phyloP scores from a whole-genome alignment of 2,113 vertebrate genomes.

The Varanus salvator region DNA sequence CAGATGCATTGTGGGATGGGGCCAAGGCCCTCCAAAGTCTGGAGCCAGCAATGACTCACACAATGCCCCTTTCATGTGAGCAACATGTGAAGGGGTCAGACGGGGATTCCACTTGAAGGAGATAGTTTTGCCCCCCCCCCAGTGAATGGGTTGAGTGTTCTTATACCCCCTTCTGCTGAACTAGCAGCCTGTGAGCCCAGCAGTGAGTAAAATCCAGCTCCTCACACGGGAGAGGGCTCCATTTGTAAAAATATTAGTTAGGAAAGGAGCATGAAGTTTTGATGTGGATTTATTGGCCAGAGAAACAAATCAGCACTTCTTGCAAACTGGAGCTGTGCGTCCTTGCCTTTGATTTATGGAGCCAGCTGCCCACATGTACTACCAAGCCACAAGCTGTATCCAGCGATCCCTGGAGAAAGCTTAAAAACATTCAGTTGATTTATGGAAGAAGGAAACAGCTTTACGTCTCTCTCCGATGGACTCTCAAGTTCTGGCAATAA shows the following conservation, averaged over 20 bases:
- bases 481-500: background rate
- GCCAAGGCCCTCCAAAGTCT: no score
- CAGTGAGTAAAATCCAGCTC: background rate
- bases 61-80: no score
- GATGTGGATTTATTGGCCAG: constrained; percentile 47
- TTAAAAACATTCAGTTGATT: constrained; percentile 40
- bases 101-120: background rate
- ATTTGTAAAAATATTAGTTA: constrained; percentile 10
- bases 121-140: background rate
- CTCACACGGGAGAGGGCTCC: background rate
- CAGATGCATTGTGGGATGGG: no score
- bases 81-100: background rate
- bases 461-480: constrained; percentile 31
- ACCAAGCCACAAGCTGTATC: constrained; percentile 28
- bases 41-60: no score
- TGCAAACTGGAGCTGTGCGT: constrained; percentile 15
- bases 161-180: background rate
- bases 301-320: constrained; percentile 45
- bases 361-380: constrained; percentile 54
- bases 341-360: constrained; percentile 25
- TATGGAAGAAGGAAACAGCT: constrained; percentile 44
- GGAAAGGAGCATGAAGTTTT: background rate
- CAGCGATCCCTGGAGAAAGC: constrained; percentile 22
- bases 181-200: background rate
- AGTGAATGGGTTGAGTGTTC: no score